Base-by-base conservation (phyloP, 2,888 invertebrate species). In the Pseudeuparius sepicola region DNA sequence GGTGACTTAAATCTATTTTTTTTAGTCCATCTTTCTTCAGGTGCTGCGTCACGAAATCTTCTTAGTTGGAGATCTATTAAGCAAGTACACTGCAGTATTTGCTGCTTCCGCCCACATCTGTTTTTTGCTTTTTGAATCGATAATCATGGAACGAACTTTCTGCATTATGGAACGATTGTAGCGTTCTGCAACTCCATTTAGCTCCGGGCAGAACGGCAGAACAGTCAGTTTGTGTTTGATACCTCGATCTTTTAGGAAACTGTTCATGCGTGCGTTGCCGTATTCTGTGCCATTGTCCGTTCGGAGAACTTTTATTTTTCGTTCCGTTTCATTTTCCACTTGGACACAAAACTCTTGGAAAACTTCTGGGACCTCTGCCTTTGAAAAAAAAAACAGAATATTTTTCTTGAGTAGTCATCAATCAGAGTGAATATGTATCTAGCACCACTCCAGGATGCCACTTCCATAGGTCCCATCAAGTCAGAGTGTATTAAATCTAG, bases 401-500 rank as follows among this genome's bases (percentile, higher is more conserved):
- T 31, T 24, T 40, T 40, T 24, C 39, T 39, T 5, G 31, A 34
- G 14, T 35, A 17, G 18, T 45, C 43, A 35, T 45, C 43, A 26
- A 42, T 44, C 1, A 42, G 15, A 1, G 37, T 36, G n/a, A 45
- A 25, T 4, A 41, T 34, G 17, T 30, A 39, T 27, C 27, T 33
- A 9, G 23, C 24, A 10, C 39, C 41, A 25, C 42, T 17, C 31
- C 30, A 36, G 10, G 41, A 41, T 31, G 29, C 17, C 3, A 39
- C 18, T 29, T 45, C 39, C 33, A 43, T 41, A 12, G 42, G 36
- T 16, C 42, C 42, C 10, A 15, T 7, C n/a, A 42, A 9, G 24
- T 44, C 40, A 18, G 40, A 37, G 26, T 44, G 44, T 7, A 44
- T 36, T n/a, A 44, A 24, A 12, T 43, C 39, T 10, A 44, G 20